A percentile compares a stretch with the other conserved stretches of the same genome.
Conservation (phyloP, 1,140 invertebrate genomes). For the Streblospio benedicti region DNA sequence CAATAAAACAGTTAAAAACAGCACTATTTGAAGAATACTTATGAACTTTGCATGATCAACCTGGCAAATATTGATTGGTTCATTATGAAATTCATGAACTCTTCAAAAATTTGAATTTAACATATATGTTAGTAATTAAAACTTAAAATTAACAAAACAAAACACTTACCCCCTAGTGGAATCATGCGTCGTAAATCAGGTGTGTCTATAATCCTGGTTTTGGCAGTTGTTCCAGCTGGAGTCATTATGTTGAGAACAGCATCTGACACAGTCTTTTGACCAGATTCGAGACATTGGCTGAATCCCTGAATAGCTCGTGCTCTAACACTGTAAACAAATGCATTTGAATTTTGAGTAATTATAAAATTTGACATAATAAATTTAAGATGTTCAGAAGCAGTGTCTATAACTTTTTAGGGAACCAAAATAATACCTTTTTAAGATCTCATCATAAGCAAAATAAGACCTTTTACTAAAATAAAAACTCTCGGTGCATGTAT, state of each 20-base stretch:
- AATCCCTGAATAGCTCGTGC: conserved; percentile 53
- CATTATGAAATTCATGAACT: neutral
- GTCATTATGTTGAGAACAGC: conserved; percentile 50
- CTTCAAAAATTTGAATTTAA: neutral
- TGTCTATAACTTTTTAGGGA: too few species aligned
- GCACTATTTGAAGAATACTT: too few species aligned
- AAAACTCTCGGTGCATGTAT: too few species aligned
- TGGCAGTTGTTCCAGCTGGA: conserved; percentile 12
- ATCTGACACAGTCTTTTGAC: conserved; percentile 32
- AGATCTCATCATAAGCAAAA: too few species aligned
- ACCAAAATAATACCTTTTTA: too few species aligned
- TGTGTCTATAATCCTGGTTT: conserved; percentile 4
- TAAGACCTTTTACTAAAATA: too few species aligned
- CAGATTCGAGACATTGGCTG: conserved; percentile 47
- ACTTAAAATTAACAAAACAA: neutral
- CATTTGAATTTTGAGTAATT: too few species aligned
- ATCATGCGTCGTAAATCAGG: neutral
- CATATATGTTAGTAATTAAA: too few species aligned
- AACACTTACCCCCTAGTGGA: neutral
- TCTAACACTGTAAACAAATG: conserved; percentile 45
- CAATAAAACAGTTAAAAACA: too few species aligned
- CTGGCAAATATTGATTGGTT: neutral
- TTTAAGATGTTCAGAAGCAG: too few species aligned
- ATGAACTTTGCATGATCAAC: too few species aligned
- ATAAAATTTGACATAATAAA: too few species aligned